Base-by-base conservation (phyloP, 2,797 vertebrate species). In the Chaetophractus vellerosus region DNA sequence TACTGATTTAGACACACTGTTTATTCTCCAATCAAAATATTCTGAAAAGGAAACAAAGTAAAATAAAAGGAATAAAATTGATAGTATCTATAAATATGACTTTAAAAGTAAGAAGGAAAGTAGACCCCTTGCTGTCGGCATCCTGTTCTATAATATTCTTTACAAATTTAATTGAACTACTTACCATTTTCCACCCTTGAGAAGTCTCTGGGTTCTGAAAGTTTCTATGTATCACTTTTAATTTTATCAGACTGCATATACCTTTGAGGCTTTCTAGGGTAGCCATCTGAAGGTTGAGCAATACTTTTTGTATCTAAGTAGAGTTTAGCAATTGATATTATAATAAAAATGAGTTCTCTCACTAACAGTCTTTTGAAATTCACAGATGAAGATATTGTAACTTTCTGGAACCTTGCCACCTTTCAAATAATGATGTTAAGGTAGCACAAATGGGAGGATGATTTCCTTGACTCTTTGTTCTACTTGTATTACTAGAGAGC, bases 361-460 rank as follows among this genome's bases (percentile, higher is more conserved):
- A 52, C 71, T 76, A 59, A 15, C 28, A 48, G 6, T 15, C 11
- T 66, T 90, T 90, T 45, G 8, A 55, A 88, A 79, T 76, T n/a
- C n/a, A 18, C 45, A 36, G 57, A 33, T 16, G 15, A 75, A 33
- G 38, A 81, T 81, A 45, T 69, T 91, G 36, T 4, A 85, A 11
- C 50, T 88, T 92, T 92, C 68, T 82, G 21, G 86, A 94, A n/a
- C 66, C 85, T 66, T 96, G 66, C 38, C 55, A 78, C 41, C 11
- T 88, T 72, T 88, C 66, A 83, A 64, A 55, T 52, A 88, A 61
- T 61, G 50, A 52, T 33, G 31, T 68, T 78, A 78, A 91, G 90
- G 50, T 63, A 33, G 16, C 45, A 24, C 7, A 9, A 90, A 90
- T 24, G 5, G 21, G 33, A 94, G 3, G 6, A 26, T n/a, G 7